Evolutionary conservation across 2,888 invertebrate species (phyloP).

Genomic region (Diaprepes abbreviatus): DNA sequence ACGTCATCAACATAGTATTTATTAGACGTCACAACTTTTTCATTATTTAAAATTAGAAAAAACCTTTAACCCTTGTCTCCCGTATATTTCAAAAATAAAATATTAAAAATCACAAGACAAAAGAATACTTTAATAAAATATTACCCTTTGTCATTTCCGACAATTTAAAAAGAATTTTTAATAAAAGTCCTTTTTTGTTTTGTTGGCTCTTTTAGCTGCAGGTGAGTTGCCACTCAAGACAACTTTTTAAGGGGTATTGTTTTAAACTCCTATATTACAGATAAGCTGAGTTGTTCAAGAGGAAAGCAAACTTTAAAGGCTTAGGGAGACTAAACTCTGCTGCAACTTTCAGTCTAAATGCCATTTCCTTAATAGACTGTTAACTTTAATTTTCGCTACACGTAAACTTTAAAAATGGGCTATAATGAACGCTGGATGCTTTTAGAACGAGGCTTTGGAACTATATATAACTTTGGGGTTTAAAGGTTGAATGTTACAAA

Average conservation of each 20-base stretch:
- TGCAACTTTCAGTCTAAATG: conserved; percentile 36
- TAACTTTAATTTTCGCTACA: conserved; percentile 41
- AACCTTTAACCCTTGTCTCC: no score
- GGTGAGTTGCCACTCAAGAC: conserved; percentile 29
- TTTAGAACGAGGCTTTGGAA: background rate
- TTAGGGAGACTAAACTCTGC: conserved; percentile 40
- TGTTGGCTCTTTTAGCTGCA: background rate
- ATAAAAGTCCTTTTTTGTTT: background rate
- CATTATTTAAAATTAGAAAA: no score
- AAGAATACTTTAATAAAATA: background rate
- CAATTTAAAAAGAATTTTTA: conserved; percentile 2
- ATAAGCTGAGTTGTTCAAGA: conserved; percentile 38
- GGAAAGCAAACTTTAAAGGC: conserved; percentile 27
- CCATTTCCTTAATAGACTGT: conserved; percentile 38
- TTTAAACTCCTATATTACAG: conserved; percentile 39
- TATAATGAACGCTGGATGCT: conserved; percentile 9
- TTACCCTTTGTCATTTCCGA: background rate
- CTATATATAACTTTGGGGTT: background rate
- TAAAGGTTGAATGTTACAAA: background rate
- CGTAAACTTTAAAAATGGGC: conserved; percentile 28
- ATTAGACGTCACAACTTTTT: no score
- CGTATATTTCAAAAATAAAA: no score
- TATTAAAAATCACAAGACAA: no score
- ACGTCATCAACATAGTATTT: no score
- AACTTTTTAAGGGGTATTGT: conserved; percentile 37